Conservation (phyloP, 2,797 vertebrate species). For the Saxicola maurus region DNA sequence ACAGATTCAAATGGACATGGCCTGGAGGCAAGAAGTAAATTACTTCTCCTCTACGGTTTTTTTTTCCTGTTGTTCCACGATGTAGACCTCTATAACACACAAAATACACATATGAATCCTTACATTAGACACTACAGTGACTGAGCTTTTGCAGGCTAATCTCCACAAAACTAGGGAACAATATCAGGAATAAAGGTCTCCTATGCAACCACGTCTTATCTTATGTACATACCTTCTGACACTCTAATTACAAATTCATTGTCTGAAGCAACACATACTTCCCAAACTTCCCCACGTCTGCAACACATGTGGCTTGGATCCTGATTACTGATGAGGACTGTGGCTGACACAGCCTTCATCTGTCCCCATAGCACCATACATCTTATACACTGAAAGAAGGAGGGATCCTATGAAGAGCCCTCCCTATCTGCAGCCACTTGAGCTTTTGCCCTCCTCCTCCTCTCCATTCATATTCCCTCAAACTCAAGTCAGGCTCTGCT, state of each 20-base stretch:
- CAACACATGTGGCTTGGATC: not conserved
- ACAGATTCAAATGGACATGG: not conserved
- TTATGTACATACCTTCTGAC: slow-evolving; percentile 11
- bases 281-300: not conserved
- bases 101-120: not conserved
- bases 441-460: slow-evolving; percentile 28
- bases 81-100: not conserved
- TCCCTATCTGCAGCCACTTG: slow-evolving; percentile 4
- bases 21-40: not conserved
- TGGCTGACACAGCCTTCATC: not conserved
- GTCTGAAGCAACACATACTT: slow-evolving; percentile 24
- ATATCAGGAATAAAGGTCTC: not conserved
- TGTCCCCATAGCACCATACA: not conserved
- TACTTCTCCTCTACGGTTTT: not conserved
- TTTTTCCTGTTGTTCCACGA: not conserved
- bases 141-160: not conserved
- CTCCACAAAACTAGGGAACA: not conserved
- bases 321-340: not conserved
- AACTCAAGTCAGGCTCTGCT: not conserved
- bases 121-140: not conserved
- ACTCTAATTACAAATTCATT: slow-evolving; percentile 18
- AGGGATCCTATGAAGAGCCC: slow-evolving; percentile 3
- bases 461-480: not conserved
- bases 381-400: not conserved
- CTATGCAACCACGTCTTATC: not conserved